Evolutionary conservation across 2,797 vertebrate species (phyloP).

Genomic region (Channallabes apus): DNA sequence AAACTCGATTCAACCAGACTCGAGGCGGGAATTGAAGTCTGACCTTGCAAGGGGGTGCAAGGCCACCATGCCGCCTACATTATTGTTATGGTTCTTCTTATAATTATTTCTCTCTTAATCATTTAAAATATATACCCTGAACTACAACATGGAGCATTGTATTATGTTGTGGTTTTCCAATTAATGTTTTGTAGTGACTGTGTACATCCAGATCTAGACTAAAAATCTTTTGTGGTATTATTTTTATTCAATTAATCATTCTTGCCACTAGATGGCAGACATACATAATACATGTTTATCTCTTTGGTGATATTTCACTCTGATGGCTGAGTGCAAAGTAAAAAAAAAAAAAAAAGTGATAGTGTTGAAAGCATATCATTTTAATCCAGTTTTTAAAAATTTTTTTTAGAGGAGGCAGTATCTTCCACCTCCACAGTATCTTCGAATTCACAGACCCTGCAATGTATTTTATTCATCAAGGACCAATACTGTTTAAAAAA

Average conservation of each 20-base stretch:
- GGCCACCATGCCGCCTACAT: too few species aligned
- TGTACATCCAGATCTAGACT: neutral
- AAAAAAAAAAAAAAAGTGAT: neutral
- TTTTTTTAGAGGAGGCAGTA: neutral
- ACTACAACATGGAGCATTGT: neutral
- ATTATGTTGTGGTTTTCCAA: neutral
- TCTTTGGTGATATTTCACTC: neutral
- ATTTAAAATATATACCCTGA: neutral
- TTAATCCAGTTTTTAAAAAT: too few species aligned
- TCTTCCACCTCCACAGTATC: neutral
- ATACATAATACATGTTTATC: neutral
- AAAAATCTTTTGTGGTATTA: neutral
- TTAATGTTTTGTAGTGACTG: neutral
- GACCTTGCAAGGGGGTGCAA: too few species aligned
- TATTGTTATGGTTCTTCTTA: neutral
- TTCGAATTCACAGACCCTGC: neutral
- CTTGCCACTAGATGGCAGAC: conserved; percentile 19
- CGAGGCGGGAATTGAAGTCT: too few species aligned
- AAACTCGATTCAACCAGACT: too few species aligned
- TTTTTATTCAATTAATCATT: conserved; percentile 3
- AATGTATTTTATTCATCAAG: neutral
- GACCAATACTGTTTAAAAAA: too few species aligned
- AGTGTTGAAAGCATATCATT: neutral
- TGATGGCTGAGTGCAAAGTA: conserved; percentile 5
- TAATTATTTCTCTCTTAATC: neutral